Evolutionary conservation across 2,113 vertebrate genomes (phyloP).

Genomic region (Chloropsis hardwickii): DNA sequence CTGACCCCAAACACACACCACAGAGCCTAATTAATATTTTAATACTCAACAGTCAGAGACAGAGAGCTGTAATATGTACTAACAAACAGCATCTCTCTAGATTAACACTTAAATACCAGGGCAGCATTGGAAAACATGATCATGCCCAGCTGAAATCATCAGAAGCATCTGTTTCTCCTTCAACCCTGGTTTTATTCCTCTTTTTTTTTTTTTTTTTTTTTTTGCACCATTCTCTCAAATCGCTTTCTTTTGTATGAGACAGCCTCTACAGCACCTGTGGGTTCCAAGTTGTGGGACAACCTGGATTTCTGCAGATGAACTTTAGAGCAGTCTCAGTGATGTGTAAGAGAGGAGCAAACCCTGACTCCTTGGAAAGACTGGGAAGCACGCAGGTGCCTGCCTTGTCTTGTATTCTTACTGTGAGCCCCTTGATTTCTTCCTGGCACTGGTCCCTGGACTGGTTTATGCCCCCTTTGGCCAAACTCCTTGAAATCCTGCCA

Average conservation of each 20-base stretch:
- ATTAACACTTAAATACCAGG: neutral
- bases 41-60: neutral
- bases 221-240: neutral
- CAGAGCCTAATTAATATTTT: neutral
- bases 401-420: neutral
- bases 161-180: neutral
- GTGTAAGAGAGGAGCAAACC: neutral
- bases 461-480: neutral
- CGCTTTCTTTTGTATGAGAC: neutral
- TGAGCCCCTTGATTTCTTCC: neutral
- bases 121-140: neutral
- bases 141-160: neutral
- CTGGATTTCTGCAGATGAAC: neutral
- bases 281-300: neutral
- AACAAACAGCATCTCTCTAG: neutral
- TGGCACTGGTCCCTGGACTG: neutral
- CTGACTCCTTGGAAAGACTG: neutral
- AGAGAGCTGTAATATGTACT: neutral
- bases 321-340: neutral
- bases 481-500: slow-evolving; percentile 8
- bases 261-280: neutral
- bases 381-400: neutral
- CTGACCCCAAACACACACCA: neutral
- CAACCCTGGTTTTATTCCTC: neutral
- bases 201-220: neutral